Evolutionary conservation across 1,140 invertebrate genomes (phyloP), one percentile per base, ranked within the genome.

Genomic region (Latrodectus geometricus): DNA sequence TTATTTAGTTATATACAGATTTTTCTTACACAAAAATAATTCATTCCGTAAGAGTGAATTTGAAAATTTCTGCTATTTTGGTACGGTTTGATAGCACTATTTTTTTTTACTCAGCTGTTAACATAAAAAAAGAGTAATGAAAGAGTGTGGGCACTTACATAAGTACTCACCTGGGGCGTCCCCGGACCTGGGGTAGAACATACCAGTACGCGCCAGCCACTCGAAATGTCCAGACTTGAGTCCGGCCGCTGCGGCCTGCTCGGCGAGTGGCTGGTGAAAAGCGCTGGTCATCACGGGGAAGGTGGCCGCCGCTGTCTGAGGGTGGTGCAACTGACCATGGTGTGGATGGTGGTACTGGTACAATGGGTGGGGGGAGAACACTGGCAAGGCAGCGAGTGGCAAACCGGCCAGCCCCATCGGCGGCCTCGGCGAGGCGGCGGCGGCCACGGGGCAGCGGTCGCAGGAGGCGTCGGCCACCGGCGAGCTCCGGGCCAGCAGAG

Each of bases 221-320:
- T 86, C 85, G 49, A 86, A 80, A 66, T 86, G 85, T 79, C 85
- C 85, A 61, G 84, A 69, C 49, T 86, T 86, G 65, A 86, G 84
- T 73, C 84, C 84, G 20, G 82, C 82, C 9, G 69, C 80, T 21
- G 68, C 76, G 9, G 75, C 68, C 68, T 86, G 83, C n/a, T 86
- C 83, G 23, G 83, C 56, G 76, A 86, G 75, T 23, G 85, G 85
- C 76, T 86, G 85, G 50, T 79, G 85, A 56, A 86, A 86, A 2
- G 85, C 85, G 56, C 68, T 73, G 11, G 76, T 80, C 85, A 86
- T 79, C 7, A 80, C 68, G 4, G 76, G 76, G 2, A 72, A 65
- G 17, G 54, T 17, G 1, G 73, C 74, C 4, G 74, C 48, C 52
- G 52, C 54, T 21, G 21, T 50, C 8, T 52, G 70, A 23, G 66